A percentile compares a stretch with the other conserved stretches of the same genome.
phyloP scores from a whole-genome alignment of 1,140 invertebrate genomes.

The Drosophila sproati region DNA sequence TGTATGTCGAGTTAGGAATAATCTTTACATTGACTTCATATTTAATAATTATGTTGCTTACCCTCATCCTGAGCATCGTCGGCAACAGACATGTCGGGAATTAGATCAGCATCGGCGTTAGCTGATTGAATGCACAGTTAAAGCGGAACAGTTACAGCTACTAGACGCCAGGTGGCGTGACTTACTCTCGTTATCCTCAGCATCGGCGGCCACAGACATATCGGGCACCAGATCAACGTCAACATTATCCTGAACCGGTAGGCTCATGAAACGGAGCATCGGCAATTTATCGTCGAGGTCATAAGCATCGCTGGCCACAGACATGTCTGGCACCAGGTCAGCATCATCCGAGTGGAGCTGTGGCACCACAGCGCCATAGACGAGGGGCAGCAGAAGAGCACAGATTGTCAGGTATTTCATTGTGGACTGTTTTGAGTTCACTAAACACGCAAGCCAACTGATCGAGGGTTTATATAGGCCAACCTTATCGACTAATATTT shows the following conservation, averaged over 20 bases:
- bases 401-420: constrained; percentile 65
- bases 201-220: constrained; percentile 52
- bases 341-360: constrained; percentile 1
- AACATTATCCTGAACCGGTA: not conserved
- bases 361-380: constrained; percentile 51
- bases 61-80: constrained; percentile 37
- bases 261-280: constrained; percentile 11
- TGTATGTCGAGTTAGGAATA: too few relatives aligned
- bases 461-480: constrained; percentile 47
- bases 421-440: constrained; percentile 24
- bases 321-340: constrained; percentile 45
- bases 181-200: constrained; percentile 28
- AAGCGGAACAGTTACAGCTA: not conserved
- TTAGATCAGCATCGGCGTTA: constrained; percentile 39
- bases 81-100: constrained; percentile 58
- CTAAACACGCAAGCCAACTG: constrained; percentile 23
- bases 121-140: constrained; percentile 3
- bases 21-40: too few relatives aligned
- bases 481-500: constrained; percentile 25
- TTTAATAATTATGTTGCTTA: not conserved
- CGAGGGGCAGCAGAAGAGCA: constrained; percentile 60
- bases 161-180: not conserved
- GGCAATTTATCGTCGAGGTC: constrained; percentile 17
- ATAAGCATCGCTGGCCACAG: constrained; percentile 52
- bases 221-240: constrained; percentile 33